Conservation (phyloP, 2,888 invertebrate genomes). For the Drosophila eohydei region DNA sequence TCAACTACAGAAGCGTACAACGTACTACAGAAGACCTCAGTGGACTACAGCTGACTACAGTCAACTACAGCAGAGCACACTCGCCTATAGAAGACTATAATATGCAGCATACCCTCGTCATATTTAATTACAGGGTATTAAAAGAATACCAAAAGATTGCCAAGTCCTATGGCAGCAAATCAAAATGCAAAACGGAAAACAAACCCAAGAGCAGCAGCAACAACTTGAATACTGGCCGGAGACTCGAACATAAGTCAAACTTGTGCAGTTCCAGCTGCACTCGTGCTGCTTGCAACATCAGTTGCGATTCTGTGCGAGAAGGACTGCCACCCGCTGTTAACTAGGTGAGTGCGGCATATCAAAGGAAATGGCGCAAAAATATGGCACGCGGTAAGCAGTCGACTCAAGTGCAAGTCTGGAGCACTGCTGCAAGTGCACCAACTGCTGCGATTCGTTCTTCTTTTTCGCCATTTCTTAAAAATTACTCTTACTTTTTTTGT, state of each 20-base stretch:
- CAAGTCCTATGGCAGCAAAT: constrained; percentile 62
- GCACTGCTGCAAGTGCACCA: constrained; percentile 37
- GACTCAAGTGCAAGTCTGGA: constrained; percentile 35
- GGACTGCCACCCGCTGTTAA: constrained; percentile 37
- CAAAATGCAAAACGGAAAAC: constrained; percentile 76
- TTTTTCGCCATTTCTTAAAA: background rate
- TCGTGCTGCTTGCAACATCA: constrained; percentile 33
- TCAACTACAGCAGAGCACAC: no score
- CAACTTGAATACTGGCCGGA: constrained; percentile 56
- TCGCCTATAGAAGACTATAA: no score
- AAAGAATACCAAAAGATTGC: constrained; percentile 57
- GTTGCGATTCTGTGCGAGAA: constrained; percentile 9
- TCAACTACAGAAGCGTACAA: no score
- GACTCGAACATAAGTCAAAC: constrained; percentile 73
- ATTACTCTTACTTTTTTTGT: constrained; percentile 6
- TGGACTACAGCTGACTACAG: no score
- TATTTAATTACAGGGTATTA: background rate
- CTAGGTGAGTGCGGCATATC: constrained; percentile 77
- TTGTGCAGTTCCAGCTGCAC: constrained; percentile 32
- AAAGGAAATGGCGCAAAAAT: constrained; percentile 78
- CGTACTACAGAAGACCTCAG: no score
- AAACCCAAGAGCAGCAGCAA: constrained; percentile 35
- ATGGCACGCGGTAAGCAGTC: constrained; percentile 78
- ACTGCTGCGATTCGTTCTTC: constrained; percentile 31
- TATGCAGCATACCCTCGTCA: background rate